Evolutionary conservation across 1,140 invertebrate genomes (phyloP).

Genomic region (Conus betulinus): DNA sequence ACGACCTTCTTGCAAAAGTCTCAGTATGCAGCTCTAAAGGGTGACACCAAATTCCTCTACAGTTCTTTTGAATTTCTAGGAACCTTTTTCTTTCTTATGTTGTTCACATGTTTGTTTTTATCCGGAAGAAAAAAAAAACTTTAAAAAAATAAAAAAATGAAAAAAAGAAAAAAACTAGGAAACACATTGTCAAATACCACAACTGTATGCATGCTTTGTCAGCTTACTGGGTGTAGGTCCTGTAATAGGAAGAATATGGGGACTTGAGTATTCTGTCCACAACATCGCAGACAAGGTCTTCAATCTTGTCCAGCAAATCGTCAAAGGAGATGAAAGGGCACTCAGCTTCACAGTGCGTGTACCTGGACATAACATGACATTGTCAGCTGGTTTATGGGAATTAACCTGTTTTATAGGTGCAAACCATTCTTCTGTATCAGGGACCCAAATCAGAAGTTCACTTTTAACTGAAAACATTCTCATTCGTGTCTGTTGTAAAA

Average conservation of each 20-base stretch:
- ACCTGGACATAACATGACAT: slow-evolving; percentile 78
- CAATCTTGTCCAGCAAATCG: slow-evolving; percentile 90
- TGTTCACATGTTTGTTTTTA: background rate
- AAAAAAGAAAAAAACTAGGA: no score
- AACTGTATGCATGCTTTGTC: no score
- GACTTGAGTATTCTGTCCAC: slow-evolving; percentile 93
- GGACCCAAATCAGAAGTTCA: no score
- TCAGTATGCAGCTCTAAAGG: no score
- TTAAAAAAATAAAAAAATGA: background rate
- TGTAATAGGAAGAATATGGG: slow-evolving; percentile 86
- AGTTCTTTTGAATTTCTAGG: no score
- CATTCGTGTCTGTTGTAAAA: no score
- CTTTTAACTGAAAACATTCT: no score
- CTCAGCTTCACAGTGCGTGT: slow-evolving; percentile 98
- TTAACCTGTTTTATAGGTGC: no score
- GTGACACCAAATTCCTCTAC: no score
- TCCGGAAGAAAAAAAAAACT: background rate
- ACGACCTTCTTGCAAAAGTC: no score
- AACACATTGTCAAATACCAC: background rate
- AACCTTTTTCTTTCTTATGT: background rate
- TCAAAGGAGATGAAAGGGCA: slow-evolving; percentile 96
- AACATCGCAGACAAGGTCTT: slow-evolving; percentile 96
- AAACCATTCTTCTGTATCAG: no score
- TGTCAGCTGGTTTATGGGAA: background rate
- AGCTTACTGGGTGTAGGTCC: slow-evolving; percentile 91